Evolutionary conservation across 2,888 invertebrate genomes (phyloP).

Genomic region (Dinocampus coccinellae): DNA sequence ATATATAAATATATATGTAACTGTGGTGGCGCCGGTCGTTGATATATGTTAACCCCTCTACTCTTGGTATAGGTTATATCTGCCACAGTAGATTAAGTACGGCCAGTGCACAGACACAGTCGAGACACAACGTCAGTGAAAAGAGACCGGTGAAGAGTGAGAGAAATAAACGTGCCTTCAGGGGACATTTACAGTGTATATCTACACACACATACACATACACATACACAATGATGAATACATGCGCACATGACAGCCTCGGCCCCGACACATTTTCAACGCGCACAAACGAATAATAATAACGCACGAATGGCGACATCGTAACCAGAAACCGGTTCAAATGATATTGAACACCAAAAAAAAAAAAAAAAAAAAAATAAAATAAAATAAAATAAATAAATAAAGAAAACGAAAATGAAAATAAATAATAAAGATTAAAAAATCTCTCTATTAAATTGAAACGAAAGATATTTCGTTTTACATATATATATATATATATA

Average conservation of each 20-base stretch:
- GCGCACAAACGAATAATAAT: conserved; percentile 27
- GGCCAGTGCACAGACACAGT: conserved; percentile 31
- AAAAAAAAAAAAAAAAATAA: conserved; percentile 9
- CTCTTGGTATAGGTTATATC: conserved; percentile 28
- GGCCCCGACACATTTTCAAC: conserved; percentile 29
- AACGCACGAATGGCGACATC: conserved; percentile 31
- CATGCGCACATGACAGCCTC: conserved; percentile 13
- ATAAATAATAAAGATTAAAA: conserved; percentile 4
- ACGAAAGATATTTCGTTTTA: neutral
- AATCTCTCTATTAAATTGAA: conserved; percentile 21
- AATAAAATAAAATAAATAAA: neutral
- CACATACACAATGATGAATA: conserved; percentile 4
- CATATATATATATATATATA: conserved; percentile 12
- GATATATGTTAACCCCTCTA: conserved; percentile 14
- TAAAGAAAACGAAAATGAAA: neutral
- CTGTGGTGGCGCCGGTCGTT: conserved; percentile 31
- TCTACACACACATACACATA: neutral
- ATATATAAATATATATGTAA: conserved; percentile 1
- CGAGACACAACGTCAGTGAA: conserved; percentile 21
- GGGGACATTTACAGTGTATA: neutral
- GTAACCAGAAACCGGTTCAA: conserved; percentile 33
- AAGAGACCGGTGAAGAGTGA: conserved; percentile 4
- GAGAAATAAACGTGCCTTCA: conserved; percentile 5
- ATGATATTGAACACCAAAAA: neutral
- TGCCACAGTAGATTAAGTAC: conserved; percentile 28